Base-by-base conservation (phyloP, 2,113 vertebrate species). In the Zosterops pallidus region DNA sequence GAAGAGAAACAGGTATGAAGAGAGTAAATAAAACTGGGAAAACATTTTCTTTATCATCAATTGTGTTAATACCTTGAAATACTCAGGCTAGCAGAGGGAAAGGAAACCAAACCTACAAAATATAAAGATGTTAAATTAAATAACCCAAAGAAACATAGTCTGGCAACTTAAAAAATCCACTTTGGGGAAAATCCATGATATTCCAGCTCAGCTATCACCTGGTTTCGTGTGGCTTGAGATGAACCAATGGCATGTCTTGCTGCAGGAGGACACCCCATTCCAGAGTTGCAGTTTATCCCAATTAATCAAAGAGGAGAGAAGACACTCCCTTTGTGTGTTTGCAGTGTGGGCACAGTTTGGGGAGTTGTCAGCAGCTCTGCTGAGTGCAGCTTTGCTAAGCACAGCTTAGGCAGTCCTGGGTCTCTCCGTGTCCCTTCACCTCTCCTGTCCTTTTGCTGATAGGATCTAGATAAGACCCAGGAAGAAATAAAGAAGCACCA, bases 401-500 rank as follows among this genome's bases (percentile, higher is more conserved):
- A 6, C 95, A 82, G 53, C 82, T 55, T 69, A 57, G 87, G 82
- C 76, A 49, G 19, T 9, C 17, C 9, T 18, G 4, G 29, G 7
- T 25, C 9, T 52, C 89, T 82, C 70, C 3, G 1, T 67, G 41
- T 28, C 92, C 57, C 95, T 39, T 72, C 94, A 79, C 92, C 81
- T 28, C 63, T 7, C 77, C 96, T 92, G 50, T 96, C 89, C 94
- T 95, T 94, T 81, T 62, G 52, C 97, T 94, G 78, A 6, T 96
- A 99, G 99, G 99, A 99, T 94, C 94, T 99, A 97, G 99, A 99
- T 91, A 99, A 99, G 96, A 98, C 99, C 90, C 99, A 99, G 92
- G 98, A 99, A 33, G 99, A 98, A 94, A 99, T 99, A 37, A 99
- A 99, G 98, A 99, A 99, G 82, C 99, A 99, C 94, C 99, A 99